Evolutionary conservation across 2,113 vertebrate genomes (phyloP), one percentile per base, ranked within the genome.

Genomic region (Oncorhynchus masou): DNA sequence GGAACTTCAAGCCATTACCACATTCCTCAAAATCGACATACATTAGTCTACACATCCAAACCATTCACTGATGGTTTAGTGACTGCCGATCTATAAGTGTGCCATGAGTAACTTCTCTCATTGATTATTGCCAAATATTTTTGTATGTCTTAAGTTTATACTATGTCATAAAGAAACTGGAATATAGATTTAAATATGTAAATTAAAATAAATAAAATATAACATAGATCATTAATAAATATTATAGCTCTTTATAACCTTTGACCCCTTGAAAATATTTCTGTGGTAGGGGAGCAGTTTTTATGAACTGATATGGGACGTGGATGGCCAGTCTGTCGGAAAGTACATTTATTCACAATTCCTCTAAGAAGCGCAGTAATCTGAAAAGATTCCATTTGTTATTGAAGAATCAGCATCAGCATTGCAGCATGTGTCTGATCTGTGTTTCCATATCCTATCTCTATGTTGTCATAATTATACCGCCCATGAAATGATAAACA

Each of bases 51-150:
- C 68, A 70, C n/a, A 45, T 11, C 73, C 71, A 60, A 70, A 73
- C 76, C 83, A 73, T 81, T 87, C 80, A 81, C 79, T 79, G 75
- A 75, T 74, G 74, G 78, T 83, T 75, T 82, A 65, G 75, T 73
- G 81, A 89, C 81, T 78, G 83, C 77, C 87, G 75, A 88, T 89
- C 85, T 80, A 78, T 88, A 80, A 81, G 86, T 81, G 87, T 92
- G 88, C 88, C 84, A 88, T 88, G 45, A 87, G 39, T 75, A 49
- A 80, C 81, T 78, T 83, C 73, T 83, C 74, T 82, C 79, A 78
- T 88, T 78, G 82, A 88, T 89, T 86, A 88, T 92, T 91, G 91
- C 90, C 91, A 93, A 94, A 93, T 90, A 83, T 90, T 93, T 91
- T 90, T 92, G 11, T 87, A 88, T 78, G 87, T 83, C 85, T 77